Percentiles rank a stretch among this genome's conserved stretches.
Conservation (phyloP, 1,140 invertebrate genomes). For the Argopecten irradians region DNA sequence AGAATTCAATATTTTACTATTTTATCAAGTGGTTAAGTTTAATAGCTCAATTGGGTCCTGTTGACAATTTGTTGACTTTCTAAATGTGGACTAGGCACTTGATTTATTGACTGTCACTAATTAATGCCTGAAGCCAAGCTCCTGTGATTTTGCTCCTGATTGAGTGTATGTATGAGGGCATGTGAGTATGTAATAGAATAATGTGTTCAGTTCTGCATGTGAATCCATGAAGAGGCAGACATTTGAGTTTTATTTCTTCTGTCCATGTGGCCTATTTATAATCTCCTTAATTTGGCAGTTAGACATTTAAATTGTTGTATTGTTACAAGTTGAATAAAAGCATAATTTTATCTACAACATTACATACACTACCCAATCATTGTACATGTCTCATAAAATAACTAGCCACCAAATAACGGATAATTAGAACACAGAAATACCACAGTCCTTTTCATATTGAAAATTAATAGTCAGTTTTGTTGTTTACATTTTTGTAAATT, state of each 20-base stretch:
- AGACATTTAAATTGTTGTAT: not conserved
- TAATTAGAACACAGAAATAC: too few relatives aligned
- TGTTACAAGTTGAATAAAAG: not conserved
- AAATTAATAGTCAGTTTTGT: too few relatives aligned
- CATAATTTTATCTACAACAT: not conserved
- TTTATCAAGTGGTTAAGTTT: too few relatives aligned
- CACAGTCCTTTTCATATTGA: too few relatives aligned
- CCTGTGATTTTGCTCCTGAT: not conserved
- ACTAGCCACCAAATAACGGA: too few relatives aligned
- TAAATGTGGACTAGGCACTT: not conserved
- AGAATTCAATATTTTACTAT: too few relatives aligned
- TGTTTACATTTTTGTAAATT: too few relatives aligned
- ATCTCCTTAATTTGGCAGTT: not conserved
- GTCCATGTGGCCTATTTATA: not conserved
- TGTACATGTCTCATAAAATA: too few relatives aligned
- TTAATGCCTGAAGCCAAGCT: not conserved
- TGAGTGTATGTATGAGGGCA: not conserved
- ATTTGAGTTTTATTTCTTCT: not conserved
- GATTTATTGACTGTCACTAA: not conserved
- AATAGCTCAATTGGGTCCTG: too few relatives aligned
- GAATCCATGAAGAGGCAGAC: not conserved
- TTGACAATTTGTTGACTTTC: too few relatives aligned
- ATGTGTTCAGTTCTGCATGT: not conserved
- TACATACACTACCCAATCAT: not conserved
- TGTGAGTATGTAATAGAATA: not conserved